These are phyloP conservation scores for Drepanosiphum platanoidis DNA, from an alignment of 2,888 invertebrate species.

Conservation along the genomic window DNA sequence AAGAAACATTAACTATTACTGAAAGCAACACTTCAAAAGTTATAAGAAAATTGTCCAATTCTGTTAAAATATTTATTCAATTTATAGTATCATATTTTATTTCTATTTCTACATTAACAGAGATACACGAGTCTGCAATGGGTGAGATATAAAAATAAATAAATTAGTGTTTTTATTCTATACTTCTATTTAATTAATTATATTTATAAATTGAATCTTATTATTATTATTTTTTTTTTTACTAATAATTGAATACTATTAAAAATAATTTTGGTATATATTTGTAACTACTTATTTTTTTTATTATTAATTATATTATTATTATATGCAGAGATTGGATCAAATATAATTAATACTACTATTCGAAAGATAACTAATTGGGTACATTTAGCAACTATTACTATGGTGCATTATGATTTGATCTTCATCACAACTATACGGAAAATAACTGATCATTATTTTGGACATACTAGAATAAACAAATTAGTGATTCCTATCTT, in stretches of 20 bases:
- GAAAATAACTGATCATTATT: constrained; percentile 15
- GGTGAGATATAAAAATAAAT: constrained; percentile 36
- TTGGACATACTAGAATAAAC: constrained; percentile 34
- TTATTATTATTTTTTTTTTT: not conserved
- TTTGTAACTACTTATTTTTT: not conserved
- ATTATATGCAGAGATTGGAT: constrained; percentile 21
- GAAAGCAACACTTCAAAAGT: constrained; percentile 12
- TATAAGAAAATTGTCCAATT: not conserved
- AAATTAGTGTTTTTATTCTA: no score
- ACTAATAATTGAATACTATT: not conserved
- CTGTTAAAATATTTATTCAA: constrained; percentile 10
- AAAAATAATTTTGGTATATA: not conserved
- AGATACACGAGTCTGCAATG: constrained; percentile 21
- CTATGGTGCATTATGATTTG: constrained; percentile 32
- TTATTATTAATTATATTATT: not conserved
- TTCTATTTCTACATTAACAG: constrained; percentile 7
- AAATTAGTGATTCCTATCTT: not conserved
- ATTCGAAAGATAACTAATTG: constrained; percentile 43
- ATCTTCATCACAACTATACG: constrained; percentile 20
- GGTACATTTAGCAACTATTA: constrained; percentile 32
- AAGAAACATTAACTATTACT: constrained; percentile 19
- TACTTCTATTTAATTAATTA: constrained; percentile 4
- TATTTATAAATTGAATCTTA: not conserved
- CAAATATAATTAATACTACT: constrained; percentile 34
- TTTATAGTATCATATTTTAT: constrained; percentile 42